Conservation (phyloP, 2,113 vertebrate species). For the Melospiza melodia region DNA sequence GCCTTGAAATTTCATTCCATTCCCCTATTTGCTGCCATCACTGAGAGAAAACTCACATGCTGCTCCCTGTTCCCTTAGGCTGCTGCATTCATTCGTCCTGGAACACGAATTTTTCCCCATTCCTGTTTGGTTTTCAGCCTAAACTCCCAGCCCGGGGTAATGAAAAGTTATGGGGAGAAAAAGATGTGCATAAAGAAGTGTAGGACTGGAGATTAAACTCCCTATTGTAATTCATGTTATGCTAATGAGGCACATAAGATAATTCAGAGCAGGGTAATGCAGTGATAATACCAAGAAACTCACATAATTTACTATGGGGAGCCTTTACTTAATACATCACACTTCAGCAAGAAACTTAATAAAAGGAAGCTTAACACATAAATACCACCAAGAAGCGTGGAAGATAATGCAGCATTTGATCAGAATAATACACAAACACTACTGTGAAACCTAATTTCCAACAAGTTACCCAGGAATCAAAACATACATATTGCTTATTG, state of each 20-base stretch:
- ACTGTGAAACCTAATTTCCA: conserved; percentile 42
- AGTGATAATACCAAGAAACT: conserved; percentile 20
- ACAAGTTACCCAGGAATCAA: not conserved
- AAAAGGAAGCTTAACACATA: conserved; percentile 51
- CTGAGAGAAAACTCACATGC: not conserved
- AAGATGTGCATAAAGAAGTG: not conserved
- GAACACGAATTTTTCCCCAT: not conserved
- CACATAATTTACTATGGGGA: conserved; percentile 48
- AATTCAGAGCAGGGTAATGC: conserved; percentile 16
- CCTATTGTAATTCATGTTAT: conserved; percentile 36
- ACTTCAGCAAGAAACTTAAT: conserved; percentile 62
- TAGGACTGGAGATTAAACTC: conserved; percentile 26
- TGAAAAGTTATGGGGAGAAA: conserved; percentile 36
- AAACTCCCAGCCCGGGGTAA: not conserved
- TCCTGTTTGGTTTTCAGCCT: not conserved
- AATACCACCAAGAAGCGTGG: not conserved
- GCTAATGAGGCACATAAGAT: conserved; percentile 33
- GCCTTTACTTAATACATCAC: conserved; percentile 40
- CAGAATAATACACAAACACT: conserved; percentile 30
- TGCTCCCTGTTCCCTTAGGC: not conserved
- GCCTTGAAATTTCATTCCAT: not conserved
- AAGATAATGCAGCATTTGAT: conserved; percentile 38
- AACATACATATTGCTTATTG: conserved; percentile 8
- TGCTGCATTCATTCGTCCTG: not conserved
- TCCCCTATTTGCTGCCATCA: not conserved